Evolutionary conservation across 2,888 invertebrate species (phyloP), one percentile per base, ranked within the genome.

Genomic region (Drosophila borborema): DNA sequence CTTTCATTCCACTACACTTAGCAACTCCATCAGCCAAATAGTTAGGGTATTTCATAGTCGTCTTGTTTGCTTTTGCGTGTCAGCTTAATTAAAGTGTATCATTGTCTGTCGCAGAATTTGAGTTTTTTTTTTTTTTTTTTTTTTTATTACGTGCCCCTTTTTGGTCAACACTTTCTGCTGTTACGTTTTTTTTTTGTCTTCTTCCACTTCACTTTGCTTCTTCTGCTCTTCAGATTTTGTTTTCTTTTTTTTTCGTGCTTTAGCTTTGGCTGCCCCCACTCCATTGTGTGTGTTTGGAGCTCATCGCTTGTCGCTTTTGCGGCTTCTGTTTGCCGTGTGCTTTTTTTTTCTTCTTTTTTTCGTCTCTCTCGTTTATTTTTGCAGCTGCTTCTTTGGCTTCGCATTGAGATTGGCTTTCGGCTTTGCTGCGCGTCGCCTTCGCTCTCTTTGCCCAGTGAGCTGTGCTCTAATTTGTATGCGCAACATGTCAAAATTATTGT

Each of bases 401-500:
- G 77, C 48, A 46, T 59, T 40, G 81, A 72, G 73, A 72, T 78
- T 78, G 77, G 60, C 76, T 82, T 72, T 64, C 53, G 40, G 14
- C 23, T 23, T 3, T 46, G 46, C 48, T 16, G 23, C 48, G n/a
- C 9, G 3, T 23, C 18, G 10, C 28, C n/a, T 0, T 7, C 20
- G 12, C 6, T 3, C n/a, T 41, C 34, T 14, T 2, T 36, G 20
- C 16, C 4, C 23, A 1, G 4, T 41, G 10, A n/a, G 20, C 41
- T 34, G 40, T 34, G 67, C 69, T 77, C 90, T 87, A 90, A 87
- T 87, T 87, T 87, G 90, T 90, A 87, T 87, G 87, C 87, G 90
- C 88, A 87, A 78, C 87, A 90, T 87, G 87, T 90, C 90, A 87
- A 90, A 90, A 87, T 89, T 89, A 84, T 87, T 90, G 90, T 87